Conservation (phyloP, 2,888 invertebrate species). For the Pimpla rufipes region DNA sequence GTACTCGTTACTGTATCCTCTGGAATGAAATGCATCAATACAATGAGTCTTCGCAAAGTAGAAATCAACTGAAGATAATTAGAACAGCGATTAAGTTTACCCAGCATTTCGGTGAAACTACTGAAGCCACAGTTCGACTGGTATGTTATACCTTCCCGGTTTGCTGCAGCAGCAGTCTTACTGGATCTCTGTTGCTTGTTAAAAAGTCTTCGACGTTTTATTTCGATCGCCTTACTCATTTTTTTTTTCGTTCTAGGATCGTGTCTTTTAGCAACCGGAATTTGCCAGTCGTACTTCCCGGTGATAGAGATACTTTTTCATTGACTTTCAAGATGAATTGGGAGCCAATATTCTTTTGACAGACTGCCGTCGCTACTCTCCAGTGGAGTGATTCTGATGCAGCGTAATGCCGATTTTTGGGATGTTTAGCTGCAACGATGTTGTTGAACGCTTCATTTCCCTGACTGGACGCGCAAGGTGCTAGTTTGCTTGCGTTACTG, state of each 20-base stretch:
- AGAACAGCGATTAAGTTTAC: too few relatives aligned
- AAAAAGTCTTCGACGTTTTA: constrained; percentile 22
- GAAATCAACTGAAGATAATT: background rate
- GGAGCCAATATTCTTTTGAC: constrained; percentile 51
- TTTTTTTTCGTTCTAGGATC: constrained; percentile 14
- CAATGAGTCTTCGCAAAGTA: background rate
- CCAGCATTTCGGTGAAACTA: constrained; percentile 9
- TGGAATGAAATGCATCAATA: background rate
- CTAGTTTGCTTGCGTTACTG: constrained; percentile 62
- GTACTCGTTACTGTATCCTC: too few relatives aligned
- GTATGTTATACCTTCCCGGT: constrained; percentile 27
- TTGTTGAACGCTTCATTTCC: constrained; percentile 58
- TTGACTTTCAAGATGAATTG: constrained; percentile 34
- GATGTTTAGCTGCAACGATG: constrained; percentile 57
- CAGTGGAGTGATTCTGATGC: constrained; percentile 51
- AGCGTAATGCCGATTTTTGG: constrained; percentile 51
- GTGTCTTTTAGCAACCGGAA: background rate
- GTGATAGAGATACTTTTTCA: background rate
- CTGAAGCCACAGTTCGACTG: constrained; percentile 30
- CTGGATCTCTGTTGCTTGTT: constrained; percentile 3
- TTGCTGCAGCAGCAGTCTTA: constrained; percentile 11
- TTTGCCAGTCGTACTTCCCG: too few relatives aligned
- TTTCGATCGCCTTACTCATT: background rate
- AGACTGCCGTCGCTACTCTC: too few relatives aligned
- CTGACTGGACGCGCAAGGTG: constrained; percentile 68